Percentiles rank a stretch among this genome's conserved stretches.
Evolutionary conservation across 2,888 invertebrate species (phyloP).

Genomic region (Spicauda simplicius): DNA sequence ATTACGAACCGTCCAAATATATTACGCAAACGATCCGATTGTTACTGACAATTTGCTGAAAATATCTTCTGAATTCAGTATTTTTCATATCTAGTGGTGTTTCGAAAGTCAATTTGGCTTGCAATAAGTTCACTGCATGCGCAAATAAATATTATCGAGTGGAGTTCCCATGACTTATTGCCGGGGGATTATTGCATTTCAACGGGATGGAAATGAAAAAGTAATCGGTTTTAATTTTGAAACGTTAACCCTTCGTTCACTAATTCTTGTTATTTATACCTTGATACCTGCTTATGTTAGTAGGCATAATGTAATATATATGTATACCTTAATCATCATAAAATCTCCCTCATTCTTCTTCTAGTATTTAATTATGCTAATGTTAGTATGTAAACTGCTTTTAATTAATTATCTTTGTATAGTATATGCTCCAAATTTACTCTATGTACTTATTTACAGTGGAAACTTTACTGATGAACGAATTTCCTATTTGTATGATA

Average conservation of each 20-base stretch:
- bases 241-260: neutral
- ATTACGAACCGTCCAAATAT: slow-evolving; percentile 16
- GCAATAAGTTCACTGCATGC: slow-evolving; percentile 23
- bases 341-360: too few relatives aligned
- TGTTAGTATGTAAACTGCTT: too few relatives aligned
- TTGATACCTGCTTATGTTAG: too few relatives aligned
- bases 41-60: slow-evolving; percentile 4
- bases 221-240: slow-evolving; percentile 9
- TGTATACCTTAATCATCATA: too few relatives aligned
- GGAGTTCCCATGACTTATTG: slow-evolving; percentile 26
- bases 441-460: too few relatives aligned
- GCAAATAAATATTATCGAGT: slow-evolving; percentile 30
- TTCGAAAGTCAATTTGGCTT: slow-evolving; percentile 23
- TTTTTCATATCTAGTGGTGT: slow-evolving; percentile 6
- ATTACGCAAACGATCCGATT: slow-evolving; percentile 17
- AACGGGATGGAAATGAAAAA: slow-evolving; percentile 13
- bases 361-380: too few relatives aligned
- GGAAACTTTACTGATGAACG: too few relatives aligned
- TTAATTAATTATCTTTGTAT: too few relatives aligned
- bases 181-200: slow-evolving; percentile 27
- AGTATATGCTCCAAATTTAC: too few relatives aligned
- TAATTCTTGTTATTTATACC: too few relatives aligned
- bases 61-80: slow-evolving; percentile 3
- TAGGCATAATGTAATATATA: too few relatives aligned
- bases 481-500: too few relatives aligned